Evolutionary conservation across 2,797 vertebrate genomes (phyloP), one percentile per base, ranked within the genome.

Genomic region (Brachyalestes nurse): DNA sequence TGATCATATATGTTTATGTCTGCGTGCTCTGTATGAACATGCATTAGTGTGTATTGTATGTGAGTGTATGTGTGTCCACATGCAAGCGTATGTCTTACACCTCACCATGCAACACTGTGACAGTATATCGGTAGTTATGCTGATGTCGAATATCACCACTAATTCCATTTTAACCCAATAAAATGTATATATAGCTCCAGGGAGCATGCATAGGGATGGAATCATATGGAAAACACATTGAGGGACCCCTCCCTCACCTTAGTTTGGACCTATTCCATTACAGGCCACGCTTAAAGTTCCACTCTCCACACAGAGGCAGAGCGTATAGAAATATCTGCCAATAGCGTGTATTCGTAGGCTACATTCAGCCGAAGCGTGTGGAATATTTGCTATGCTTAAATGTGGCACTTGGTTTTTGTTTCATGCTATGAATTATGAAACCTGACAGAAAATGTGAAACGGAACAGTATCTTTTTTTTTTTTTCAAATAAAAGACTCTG

Each of bases 91-190:
- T 70, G 78, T 67, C 42, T 64, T 58, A 75, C 14, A 58, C 51
- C 51, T 75, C 38, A 55, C 10, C 28, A 2, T 34, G 51, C 79
- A 69, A 77, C 49, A 77, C 51, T 23, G 67, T 17, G 73, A 80
- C 84, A 76, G 60, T 88, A 81, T 87, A 87, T 86, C 79, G 34
- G 71, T 51, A 64, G 72, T 79, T 67, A 70, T 87, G 87, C 87
- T 90, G 87, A 90, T 67, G 21, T 79, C 83, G 77, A 84, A 86
- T 77, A 81, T 89, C 86, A 84, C 77, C 77, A 85, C 88, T 90
- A 90, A 93, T 93, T 92, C 88, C 85, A 77, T 82, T 90, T 90
- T 91, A 92, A 92, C 85, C 88, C 86, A 87, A 92, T 91, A 90
- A 92, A 92, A 80, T 82, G 69, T 94, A 94, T 94, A 93, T 91